Conservation (phyloP, 2,113 vertebrate genomes). For the Saccopteryx bilineata region DNA sequence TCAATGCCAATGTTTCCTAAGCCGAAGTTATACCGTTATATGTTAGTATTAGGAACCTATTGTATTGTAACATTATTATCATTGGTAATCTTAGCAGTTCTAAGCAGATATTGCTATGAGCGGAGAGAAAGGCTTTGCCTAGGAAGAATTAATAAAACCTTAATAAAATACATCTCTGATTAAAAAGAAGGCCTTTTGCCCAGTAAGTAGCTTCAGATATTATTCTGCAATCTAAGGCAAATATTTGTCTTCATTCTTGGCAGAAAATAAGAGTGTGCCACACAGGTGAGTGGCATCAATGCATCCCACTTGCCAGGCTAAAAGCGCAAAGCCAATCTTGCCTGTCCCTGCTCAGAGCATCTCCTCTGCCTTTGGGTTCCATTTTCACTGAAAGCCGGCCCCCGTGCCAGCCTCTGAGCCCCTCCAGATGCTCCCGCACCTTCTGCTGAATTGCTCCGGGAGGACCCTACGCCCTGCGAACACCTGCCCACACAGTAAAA, state of each 20-base stretch:
- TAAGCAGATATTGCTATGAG: conserved; percentile 2
- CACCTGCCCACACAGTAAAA: neutral
- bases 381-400: neutral
- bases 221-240: conserved; percentile 54
- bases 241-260: conserved; percentile 70
- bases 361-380: neutral
- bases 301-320: neutral
- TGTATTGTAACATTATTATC: neutral
- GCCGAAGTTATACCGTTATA: neutral
- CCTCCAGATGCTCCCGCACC: neutral
- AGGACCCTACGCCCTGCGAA: neutral
- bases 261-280: neutral
- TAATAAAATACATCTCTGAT: conserved; percentile 71
- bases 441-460: conserved; percentile 6
- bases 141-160: conserved; percentile 60
- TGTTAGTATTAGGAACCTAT: neutral
- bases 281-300: neutral
- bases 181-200: conserved; percentile 68
- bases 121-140: conserved; percentile 57
- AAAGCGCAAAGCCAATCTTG: conserved; percentile 1
- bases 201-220: conserved; percentile 26
- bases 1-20: conserved; percentile 4
- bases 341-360: neutral
- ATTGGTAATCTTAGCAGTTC: neutral
- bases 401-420: neutral